Evolutionary conservation across 1,140 invertebrate genomes (phyloP), one percentile per base, ranked within the genome.

Genomic region (Zophobas atratus): DNA sequence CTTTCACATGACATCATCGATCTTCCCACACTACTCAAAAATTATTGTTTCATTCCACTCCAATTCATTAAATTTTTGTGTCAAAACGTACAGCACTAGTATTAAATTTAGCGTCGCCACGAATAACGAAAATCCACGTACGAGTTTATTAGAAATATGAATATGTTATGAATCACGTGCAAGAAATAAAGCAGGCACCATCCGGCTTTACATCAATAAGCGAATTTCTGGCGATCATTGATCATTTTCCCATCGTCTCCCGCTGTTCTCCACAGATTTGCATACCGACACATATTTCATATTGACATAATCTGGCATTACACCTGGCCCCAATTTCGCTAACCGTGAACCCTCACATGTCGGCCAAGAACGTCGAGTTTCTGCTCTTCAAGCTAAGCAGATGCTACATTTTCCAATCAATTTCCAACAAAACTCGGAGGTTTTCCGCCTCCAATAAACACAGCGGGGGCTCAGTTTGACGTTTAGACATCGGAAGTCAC

Each of bases 341-440:
- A 51, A 20, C 49, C 49, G 49, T 51, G 49, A 51, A 51, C 49
- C 20, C 2, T 20, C 6, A 51, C 49, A 51, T 51, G 49, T 51
- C 49, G 49, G 49, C 49, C 49, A 51, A 51, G 49, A 51, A 51
- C 49, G 49, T 46, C 6, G 43, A 4, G 6, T 4, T 4, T 46
- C 3, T 46, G 43, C 3, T 20, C 20, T 20, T 20, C 20, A 20
- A 20, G 20, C 20, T 20, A 20, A 46, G 43, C 3, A 46, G 6
- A 46, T 46, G 43, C 43, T 46, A 46, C 6, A 46, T 46, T 46
- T 51, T 20, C 4, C 43, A 46, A 46, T 46, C 3, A 4, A 46
- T 46, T 46, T 46, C 43, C 43, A 46, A 46, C 43, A 46, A 8
- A 8, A 46, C 3, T 4, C 6, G 6, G 6, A 8, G 43, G 6